phyloP scores from a whole-genome alignment of 2,888 invertebrate genomes.

The Macrosiphum euphorbiae region DNA sequence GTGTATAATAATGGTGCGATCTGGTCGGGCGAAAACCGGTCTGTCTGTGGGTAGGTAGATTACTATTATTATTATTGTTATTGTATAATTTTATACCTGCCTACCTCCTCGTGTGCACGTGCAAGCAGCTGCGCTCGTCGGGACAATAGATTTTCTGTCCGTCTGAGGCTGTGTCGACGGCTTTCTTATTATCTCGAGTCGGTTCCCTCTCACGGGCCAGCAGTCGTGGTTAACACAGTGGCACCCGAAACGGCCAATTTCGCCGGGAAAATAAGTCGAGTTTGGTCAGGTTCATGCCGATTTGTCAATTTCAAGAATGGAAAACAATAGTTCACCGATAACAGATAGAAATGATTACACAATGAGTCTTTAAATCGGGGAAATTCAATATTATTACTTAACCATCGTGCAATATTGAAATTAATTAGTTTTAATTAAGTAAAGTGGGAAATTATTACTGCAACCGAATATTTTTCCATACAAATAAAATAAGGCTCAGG shows the following conservation, averaged over 20 bases:
- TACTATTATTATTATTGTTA: neutral
- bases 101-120: neutral
- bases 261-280: neutral
- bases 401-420: neutral
- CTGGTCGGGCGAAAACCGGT: constrained; percentile 44
- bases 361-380: neutral
- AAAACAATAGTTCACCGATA: neutral
- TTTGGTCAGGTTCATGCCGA: neutral
- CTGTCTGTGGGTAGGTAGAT: constrained; percentile 28
- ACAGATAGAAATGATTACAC: neutral
- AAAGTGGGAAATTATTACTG: neutral
- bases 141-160: neutral
- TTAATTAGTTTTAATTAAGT: neutral
- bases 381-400: neutral
- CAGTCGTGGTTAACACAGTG: neutral
- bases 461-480: neutral
- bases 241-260: neutral
- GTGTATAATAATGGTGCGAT: constrained; percentile 3
- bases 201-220: neutral
- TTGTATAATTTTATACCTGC: neutral
- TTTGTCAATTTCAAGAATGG: neutral
- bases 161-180: neutral
- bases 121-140: neutral
- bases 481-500: neutral
- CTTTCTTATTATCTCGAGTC: neutral